A percentile compares a stretch with the other conserved stretches of the same genome.
Evolutionary conservation across 2,888 invertebrate genomes (phyloP).

Genomic region (Dryobotodes eremita): DNA sequence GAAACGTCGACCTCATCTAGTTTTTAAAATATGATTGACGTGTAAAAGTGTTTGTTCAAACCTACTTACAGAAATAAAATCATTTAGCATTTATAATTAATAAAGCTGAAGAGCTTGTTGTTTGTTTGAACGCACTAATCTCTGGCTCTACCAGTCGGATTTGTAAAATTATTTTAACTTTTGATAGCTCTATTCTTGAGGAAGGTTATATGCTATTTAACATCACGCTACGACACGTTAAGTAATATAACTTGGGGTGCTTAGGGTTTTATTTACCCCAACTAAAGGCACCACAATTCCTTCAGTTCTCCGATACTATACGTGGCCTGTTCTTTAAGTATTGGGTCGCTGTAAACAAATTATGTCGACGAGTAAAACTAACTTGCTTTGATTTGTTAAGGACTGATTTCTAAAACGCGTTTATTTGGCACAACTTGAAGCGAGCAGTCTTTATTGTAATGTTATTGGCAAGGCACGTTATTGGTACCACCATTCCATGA

Average conservation of each 20-base stretch:
- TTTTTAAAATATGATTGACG: no score
- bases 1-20: no score
- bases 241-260: not conserved
- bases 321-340: conserved; percentile 2
- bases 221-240: not conserved
- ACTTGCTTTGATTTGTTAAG: conserved; percentile 2
- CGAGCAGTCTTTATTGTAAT: not conserved
- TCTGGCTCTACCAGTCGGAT: no score
- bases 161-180: no score
- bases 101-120: no score
- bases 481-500: not conserved
- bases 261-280: not conserved
- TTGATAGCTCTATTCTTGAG: no score
- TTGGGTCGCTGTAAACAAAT: conserved; percentile 11
- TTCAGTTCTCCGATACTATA: not conserved
- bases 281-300: no score
- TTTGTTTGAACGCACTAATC: no score
- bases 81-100: no score
- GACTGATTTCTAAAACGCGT: not conserved
- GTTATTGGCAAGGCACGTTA: no score
- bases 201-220: not conserved
- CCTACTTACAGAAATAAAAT: no score
- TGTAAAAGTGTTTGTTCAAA: no score
- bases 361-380: not conserved
- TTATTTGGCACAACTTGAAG: not conserved